Percentiles rank a stretch among this genome's conserved stretches.
Conservation (phyloP, 2,797 vertebrate species). For the Ispidina lecontei region DNA sequence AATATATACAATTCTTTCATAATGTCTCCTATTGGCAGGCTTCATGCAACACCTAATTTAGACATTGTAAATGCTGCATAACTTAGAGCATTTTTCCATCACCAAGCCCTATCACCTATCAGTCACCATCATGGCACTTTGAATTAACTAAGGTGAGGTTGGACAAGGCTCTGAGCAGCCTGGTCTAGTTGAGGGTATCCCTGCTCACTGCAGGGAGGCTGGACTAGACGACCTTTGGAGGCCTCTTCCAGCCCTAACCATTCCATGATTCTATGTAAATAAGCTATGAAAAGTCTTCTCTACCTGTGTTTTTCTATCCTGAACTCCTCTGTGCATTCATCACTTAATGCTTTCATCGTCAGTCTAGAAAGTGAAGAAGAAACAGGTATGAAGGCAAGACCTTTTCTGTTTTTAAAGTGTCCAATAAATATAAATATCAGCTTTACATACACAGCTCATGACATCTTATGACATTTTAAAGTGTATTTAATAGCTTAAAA, state of each 20-base stretch:
- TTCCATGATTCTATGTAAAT: not conserved
- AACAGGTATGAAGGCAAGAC: slow-evolving; percentile 45
- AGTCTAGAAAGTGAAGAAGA: slow-evolving; percentile 48
- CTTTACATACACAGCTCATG: slow-evolving; percentile 35
- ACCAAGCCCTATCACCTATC: not conserved
- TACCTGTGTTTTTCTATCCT: slow-evolving; percentile 41
- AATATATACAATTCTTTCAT: not conserved
- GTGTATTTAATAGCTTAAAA: slow-evolving; percentile 68
- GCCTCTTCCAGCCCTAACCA: too few relatives aligned
- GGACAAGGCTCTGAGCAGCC: too few relatives aligned
- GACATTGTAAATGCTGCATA: not conserved
- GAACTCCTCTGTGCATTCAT: slow-evolving; percentile 29
- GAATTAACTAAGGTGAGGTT: not conserved
- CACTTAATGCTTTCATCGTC: slow-evolving; percentile 48
- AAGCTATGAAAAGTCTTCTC: slow-evolving; percentile 37
- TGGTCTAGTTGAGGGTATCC: too few relatives aligned
- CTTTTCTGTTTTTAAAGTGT: slow-evolving; percentile 53
- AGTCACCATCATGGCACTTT: not conserved
- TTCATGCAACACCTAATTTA: not conserved
- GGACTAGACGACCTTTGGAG: too few relatives aligned
- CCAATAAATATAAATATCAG: slow-evolving; percentile 72
- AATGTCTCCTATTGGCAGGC: not conserved
- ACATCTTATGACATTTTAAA: slow-evolving; percentile 59
- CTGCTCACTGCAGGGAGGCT: too few relatives aligned
- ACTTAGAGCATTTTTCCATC: not conserved